A percentile compares a stretch with the other conserved stretches of the same genome.
phyloP scores from a whole-genome alignment of 2,888 invertebrate species.

The Drosophila cognata region DNA sequence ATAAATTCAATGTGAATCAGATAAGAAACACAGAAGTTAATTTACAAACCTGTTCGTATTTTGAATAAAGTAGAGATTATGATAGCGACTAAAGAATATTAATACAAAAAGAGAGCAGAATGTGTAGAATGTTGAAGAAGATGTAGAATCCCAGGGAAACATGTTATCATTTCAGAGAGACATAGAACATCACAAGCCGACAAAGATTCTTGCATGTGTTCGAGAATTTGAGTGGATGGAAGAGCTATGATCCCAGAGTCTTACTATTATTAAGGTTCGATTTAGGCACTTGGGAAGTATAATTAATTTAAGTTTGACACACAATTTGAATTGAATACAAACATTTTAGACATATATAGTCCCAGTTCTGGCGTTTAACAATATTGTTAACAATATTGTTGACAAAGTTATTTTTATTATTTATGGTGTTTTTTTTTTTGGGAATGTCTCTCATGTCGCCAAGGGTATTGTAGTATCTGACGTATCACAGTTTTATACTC shows the following conservation, averaged over 20 bases:
- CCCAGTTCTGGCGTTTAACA: not conserved
- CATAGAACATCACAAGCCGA: not conserved
- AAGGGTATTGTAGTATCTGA: not conserved
- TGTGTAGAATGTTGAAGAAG: not conserved
- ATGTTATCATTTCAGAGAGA: not conserved
- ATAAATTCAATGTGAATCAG: not conserved
- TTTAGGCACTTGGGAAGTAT: fast-evolving
- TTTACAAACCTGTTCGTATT: not conserved
- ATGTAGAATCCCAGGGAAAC: not conserved
- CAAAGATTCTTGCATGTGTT: not conserved
- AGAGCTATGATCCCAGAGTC: not conserved
- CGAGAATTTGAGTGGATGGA: not conserved
- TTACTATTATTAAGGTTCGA: too few species aligned
- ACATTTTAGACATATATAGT: not conserved
- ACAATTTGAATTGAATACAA: not conserved
- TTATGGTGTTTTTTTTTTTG: not conserved
- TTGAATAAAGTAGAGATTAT: not conserved
- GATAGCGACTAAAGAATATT: fast-evolving
- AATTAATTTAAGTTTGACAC: not conserved
- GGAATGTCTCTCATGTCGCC: not conserved
- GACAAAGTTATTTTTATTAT: not conserved
- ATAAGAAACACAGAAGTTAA: not conserved
- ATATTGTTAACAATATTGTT: not conserved
- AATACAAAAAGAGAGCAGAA: not conserved
- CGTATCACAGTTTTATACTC: not conserved